Base-by-base conservation (phyloP, 2,797 vertebrate species). In the Gallinago solitaria region DNA sequence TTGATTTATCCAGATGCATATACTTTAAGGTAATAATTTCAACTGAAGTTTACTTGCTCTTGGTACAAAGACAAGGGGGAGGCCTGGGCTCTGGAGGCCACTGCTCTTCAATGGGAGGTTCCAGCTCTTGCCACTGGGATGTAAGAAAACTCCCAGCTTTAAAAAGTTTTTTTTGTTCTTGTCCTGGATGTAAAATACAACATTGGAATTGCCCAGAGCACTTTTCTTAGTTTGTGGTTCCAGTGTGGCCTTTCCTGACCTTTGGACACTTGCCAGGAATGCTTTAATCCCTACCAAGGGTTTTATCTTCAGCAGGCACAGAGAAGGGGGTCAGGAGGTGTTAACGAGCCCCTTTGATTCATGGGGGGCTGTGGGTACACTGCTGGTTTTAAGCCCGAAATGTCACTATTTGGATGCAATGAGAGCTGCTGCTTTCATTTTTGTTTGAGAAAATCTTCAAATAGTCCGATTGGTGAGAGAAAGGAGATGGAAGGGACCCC, bases 251-350 rank as follows among this genome's bases (percentile, higher is more conserved):
- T 78, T 70, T 60, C 8, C 80, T 81, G 83, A 69, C 88, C 73
- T 64, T 53, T 90, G 93, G 83, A 43, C 45, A 9, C 39, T 25
- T n/a, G 83, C 85, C 88, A 71, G 1, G 3, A 60, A 63, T 7
- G 60, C 85, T 95, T 75, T 94, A 96, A 86, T 95, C 76, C 50
- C 65, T 12, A 5, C 61, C 69, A 68, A 59, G 60, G 25, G 39
- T 24, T 81, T 85, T 91, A n/a, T 81, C 41, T 81, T 60, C n/a
- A 77, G 73, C 79, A 78, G 95, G 70, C 41, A 4, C 16, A 32
- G 43, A 78, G 57, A 86, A 92, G 65, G 59, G 71, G 90, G 86
- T 96, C 92, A 90, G 90, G 83, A 70, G 86, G 59, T 32, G 35
- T 81, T n/a, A 25, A 75, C 63, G 51, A 47, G 37, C 50, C 67